Evolutionary conservation across 1,140 invertebrate species (phyloP).

Genomic region (Akabosia matsudoensis): DNA sequence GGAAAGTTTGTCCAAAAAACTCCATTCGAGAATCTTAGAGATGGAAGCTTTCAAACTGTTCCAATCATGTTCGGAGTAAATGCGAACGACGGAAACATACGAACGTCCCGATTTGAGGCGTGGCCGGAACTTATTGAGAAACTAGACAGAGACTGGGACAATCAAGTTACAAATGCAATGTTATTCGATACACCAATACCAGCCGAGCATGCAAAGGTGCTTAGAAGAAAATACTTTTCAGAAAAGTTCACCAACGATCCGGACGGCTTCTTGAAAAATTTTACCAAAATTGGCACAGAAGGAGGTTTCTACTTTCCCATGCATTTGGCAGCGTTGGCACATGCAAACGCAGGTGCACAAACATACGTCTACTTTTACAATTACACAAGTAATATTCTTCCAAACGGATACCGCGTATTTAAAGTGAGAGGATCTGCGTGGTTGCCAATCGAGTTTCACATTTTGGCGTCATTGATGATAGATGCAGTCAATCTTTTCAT

Average conservation of each 20-base stretch:
- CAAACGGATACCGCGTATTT: neutral
- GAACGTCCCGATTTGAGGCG: neutral
- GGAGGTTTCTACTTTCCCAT: neutral
- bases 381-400: neutral
- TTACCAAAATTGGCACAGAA: neutral
- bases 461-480: no score
- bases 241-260: no score
- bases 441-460: neutral
- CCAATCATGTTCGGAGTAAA: constrained; percentile 63
- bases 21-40: constrained; percentile 47
- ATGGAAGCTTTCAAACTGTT: constrained; percentile 55
- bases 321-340: neutral
- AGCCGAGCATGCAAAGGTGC: no score
- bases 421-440: neutral
- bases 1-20: constrained; percentile 53
- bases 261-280: neutral
- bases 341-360: neutral
- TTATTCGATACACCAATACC: neutral
- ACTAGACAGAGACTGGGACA: neutral
- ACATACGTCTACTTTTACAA: neutral
- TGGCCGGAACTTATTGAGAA: neutral
- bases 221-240: no score
- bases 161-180: neutral
- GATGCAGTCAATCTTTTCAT: no score
- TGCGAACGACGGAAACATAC: constrained; percentile 55